Conservation (phyloP, 2,888 invertebrate species). For the Nomada goodeniana region DNA sequence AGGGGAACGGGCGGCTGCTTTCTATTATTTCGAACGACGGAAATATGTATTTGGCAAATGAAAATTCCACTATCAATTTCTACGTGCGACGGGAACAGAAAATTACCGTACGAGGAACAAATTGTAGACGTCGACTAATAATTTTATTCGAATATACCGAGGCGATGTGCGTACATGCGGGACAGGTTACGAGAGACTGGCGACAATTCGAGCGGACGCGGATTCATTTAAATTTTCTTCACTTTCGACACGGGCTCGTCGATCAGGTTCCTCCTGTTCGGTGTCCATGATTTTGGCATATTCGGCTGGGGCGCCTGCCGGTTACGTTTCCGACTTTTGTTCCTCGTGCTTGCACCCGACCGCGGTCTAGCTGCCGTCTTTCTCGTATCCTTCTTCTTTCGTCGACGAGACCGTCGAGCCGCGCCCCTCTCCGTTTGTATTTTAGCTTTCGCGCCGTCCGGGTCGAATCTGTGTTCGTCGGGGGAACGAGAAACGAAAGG, state of each 20-base stretch:
- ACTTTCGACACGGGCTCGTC: constrained; percentile 76
- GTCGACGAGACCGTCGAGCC: background rate
- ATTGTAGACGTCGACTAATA: background rate
- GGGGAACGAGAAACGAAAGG: background rate
- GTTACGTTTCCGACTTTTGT: constrained; percentile 34
- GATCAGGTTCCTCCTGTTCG: constrained; percentile 68
- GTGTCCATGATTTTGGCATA: constrained; percentile 71
- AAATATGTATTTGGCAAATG: no score
- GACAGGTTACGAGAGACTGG: background rate
- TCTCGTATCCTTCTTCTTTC: background rate
- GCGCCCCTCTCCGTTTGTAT: background rate
- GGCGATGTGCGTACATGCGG: background rate
- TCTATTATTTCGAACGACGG: no score
- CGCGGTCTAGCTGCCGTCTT: constrained; percentile 15
- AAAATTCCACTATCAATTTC: no score
- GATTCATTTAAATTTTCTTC: constrained; percentile 59
- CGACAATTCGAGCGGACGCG: no score
- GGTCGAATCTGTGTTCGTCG: constrained; percentile 48
- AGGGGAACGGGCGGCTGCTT: no score
- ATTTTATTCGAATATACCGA: background rate
- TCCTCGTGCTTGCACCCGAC: background rate
- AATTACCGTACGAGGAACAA: no score
- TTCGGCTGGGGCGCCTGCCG: constrained; percentile 63
- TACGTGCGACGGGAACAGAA: no score
- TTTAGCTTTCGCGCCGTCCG: constrained; percentile 5